phyloP scores from a whole-genome alignment of 2,797 vertebrate genomes.

The Pseudochaenichthys georgianus region DNA sequence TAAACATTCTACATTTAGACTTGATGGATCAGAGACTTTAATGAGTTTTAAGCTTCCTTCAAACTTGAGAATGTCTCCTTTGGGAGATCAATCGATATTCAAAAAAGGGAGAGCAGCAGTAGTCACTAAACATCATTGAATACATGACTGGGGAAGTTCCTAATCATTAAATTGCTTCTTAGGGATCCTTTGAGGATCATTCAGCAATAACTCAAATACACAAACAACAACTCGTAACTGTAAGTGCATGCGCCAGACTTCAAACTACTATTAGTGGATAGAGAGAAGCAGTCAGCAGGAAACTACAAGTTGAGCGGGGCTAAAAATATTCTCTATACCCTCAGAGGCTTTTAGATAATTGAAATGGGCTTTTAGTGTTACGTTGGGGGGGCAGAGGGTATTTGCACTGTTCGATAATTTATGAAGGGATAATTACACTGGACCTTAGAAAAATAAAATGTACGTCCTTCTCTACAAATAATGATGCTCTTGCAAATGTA shows the following conservation, averaged over 20 bases:
- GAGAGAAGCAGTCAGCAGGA: slow-evolving; percentile 42
- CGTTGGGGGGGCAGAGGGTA: not conserved
- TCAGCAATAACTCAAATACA: slow-evolving; percentile 15
- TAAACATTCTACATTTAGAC: not conserved
- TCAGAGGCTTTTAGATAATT: slow-evolving; percentile 68
- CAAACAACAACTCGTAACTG: slow-evolving; percentile 12
- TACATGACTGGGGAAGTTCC: not conserved
- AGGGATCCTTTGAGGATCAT: slow-evolving; percentile 1
- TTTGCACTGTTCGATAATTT: slow-evolving; percentile 63
- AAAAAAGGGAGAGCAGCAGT: not conserved
- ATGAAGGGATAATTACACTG: slow-evolving; percentile 67
- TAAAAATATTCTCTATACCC: slow-evolving; percentile 63
- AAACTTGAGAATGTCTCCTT: slow-evolving; percentile 5
- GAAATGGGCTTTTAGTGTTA: slow-evolving; percentile 66
- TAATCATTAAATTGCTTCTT: not conserved
- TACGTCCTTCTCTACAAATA: slow-evolving; percentile 6
- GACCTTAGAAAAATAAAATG: slow-evolving; percentile 30
- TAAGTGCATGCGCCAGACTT: not conserved
- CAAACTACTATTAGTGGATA: slow-evolving; percentile 42
- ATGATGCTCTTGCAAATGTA: slow-evolving; percentile 1
- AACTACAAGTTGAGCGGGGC: slow-evolving; percentile 43
- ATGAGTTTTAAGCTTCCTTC: slow-evolving; percentile 2
- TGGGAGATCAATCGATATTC: not conserved
- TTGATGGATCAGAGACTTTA: not conserved
- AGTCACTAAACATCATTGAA: not conserved